These are phyloP conservation scores for Hippasteria phrygiana DNA, from an alignment of 53 echinoderm and acorn worm genomes.

Conservation along the genomic window DNA sequence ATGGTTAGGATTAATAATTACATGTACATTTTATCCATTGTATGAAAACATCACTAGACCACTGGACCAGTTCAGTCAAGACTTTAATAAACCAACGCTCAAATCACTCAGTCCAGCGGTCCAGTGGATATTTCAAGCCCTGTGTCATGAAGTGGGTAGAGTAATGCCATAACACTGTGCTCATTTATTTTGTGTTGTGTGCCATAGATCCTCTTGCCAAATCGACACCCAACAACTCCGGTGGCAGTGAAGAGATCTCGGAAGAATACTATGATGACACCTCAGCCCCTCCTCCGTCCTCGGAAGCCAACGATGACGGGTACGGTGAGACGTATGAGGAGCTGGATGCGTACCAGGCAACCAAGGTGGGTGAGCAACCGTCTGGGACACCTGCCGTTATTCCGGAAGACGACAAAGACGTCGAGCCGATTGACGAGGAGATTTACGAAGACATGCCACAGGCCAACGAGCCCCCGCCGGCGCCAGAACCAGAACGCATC, in stretches of 20 bases:
- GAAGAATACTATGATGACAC: conserved; percentile 69
- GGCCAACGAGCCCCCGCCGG: background rate
- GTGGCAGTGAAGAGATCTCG: conserved; percentile 41
- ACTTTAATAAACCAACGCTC: too few relatives aligned
- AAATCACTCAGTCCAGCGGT: too few relatives aligned
- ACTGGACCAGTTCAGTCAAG: too few relatives aligned
- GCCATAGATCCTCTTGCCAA: conserved; percentile 56
- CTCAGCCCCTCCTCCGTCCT: background rate
- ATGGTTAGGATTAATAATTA: too few relatives aligned
- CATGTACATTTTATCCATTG: too few relatives aligned
- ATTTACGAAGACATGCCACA: conserved; percentile 74
- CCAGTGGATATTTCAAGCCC: too few relatives aligned
- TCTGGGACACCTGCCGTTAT: background rate
- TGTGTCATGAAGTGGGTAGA: too few relatives aligned
- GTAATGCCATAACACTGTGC: too few relatives aligned
- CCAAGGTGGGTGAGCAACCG: conserved; percentile 26
- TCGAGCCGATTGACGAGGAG: conserved; percentile 40
- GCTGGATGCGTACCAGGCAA: conserved; percentile 73
- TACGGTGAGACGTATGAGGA: conserved; percentile 70
- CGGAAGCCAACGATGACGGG: conserved; percentile 17
- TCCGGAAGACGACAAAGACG: background rate
- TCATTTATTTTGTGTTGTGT: background rate
- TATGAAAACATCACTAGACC: too few relatives aligned
- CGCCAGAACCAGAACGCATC: conserved; percentile 22
- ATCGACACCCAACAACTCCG: conserved; percentile 57